Evolutionary conservation across 2,797 vertebrate genomes (phyloP), one percentile per base, ranked within the genome.

Genomic region (Hippopotamyrus pictus): DNA sequence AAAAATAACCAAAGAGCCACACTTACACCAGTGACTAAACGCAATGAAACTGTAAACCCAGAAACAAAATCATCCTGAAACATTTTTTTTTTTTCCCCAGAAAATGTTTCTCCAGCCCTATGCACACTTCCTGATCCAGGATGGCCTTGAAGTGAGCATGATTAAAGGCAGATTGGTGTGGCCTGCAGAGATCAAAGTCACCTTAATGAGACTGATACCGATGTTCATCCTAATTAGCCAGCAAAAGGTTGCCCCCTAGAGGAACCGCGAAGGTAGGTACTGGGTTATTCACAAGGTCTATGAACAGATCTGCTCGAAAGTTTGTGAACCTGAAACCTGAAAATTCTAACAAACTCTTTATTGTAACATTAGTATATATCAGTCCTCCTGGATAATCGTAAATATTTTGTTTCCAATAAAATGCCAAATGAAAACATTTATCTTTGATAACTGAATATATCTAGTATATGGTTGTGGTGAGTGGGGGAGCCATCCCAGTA

Each of bases 181-280:
- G 85, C 51, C 51, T 53, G 51, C 51, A 29, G 51, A 86, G 85
- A 86, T 57, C 85, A 86, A 86, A 54, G 85, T 59, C 22, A n/a
- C 2, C 53, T 57, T 57, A 57, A 87, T 57, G 86, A 57, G 33
- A 87, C 17, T 44, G 29, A 86, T 59, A 9, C 37, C 86, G 3
- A 19, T 12, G 50, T 50, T 85, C 82, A 48, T 85, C 48, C 82
- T 85, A 85, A 85, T 85, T 85, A 85, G 44, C 48, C 76, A 29
- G 82, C 3, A 29, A 85, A 85, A 25, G 14, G 69, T 51, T 46
- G n/a, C 82, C 82, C n/a, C 44, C 44, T 25, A 25, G n/a, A 85
- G 46, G 5, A 46, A 85, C 22, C 3, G 9, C 46, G 4, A 85
- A 85, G 22, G 22, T 51, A 57, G 53, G 51, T 1, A 57, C 14